A percentile compares a stretch with the other conserved stretches of the same genome.
These are phyloP conservation scores for Pangasius djambal DNA, from an alignment of 2,797 vertebrate species.

Conservation along the genomic window DNA sequence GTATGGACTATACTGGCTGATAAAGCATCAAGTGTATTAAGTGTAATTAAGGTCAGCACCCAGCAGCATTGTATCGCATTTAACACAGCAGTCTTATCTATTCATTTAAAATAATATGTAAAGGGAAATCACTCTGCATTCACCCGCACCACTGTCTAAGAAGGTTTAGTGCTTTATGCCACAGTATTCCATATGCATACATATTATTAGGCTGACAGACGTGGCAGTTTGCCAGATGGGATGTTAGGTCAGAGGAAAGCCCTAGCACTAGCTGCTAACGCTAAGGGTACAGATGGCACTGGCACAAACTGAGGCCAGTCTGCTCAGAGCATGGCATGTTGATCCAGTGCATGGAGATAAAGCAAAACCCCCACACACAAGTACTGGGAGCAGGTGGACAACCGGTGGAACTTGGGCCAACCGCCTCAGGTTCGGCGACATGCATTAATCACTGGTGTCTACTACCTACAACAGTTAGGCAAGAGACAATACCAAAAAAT, in stretches of 20 bases:
- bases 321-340: constrained; percentile 30
- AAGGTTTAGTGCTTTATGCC: not conserved
- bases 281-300: constrained; percentile 44
- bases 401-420: not conserved
- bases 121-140: not conserved
- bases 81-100: not conserved
- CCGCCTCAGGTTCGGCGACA: not conserved
- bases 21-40: not conserved
- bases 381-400: constrained; percentile 10
- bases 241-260: constrained; percentile 31
- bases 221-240: not conserved
- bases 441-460: not conserved
- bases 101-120: not conserved
- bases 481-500: not conserved
- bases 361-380: not conserved
- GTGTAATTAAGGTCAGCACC: not conserved
- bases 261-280: constrained; percentile 9
- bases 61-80: not conserved
- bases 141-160: not conserved
- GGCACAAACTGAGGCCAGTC: constrained; percentile 34
- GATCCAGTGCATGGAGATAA: constrained; percentile 29
- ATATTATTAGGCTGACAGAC: not conserved
- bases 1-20: not conserved
- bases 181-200: not conserved
- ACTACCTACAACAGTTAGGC: not conserved